These are phyloP conservation scores for Periophthalmus modestus DNA, from an alignment of 2,113 vertebrate genomes.

Conservation along the genomic window DNA sequence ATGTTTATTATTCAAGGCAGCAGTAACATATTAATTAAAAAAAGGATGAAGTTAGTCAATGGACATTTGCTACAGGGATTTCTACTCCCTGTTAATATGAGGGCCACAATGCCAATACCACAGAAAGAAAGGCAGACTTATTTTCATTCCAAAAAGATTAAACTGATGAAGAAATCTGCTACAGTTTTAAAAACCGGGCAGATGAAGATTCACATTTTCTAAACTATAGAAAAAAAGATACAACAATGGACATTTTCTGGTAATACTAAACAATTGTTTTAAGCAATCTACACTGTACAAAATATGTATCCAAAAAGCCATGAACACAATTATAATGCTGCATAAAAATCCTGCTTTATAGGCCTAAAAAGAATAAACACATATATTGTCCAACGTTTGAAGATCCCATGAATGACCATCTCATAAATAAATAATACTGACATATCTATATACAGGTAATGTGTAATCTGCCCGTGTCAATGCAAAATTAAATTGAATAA, in stretches of 20 bases:
- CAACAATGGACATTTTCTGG: neutral
- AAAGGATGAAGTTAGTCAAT: neutral
- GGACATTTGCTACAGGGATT: neutral
- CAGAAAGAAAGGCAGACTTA: constrained; percentile 21
- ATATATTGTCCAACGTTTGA: neutral
- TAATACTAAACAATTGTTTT: neutral
- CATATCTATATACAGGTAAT: constrained; percentile 7
- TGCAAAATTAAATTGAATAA: constrained; percentile 29
- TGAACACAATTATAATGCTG: neutral
- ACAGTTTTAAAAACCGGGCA: neutral
- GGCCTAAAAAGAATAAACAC: neutral
- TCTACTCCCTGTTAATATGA: neutral
- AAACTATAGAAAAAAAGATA: neutral
- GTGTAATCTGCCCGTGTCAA: constrained; percentile 10
- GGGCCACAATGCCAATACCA: constrained; percentile 11
- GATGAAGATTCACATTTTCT: neutral
- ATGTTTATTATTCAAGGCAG: constrained; percentile 7
- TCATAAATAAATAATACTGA: neutral
- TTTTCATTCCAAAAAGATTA: constrained; percentile 42
- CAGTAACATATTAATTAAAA: neutral
- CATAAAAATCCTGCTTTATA: neutral
- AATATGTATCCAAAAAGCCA: constrained; percentile 15
- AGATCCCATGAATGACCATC: neutral
- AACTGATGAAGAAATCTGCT: constrained; percentile 9
- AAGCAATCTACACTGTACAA: constrained; percentile 18